Conservation (phyloP, 2,888 invertebrate genomes). For the Coelogynopora nodosa region DNA sequence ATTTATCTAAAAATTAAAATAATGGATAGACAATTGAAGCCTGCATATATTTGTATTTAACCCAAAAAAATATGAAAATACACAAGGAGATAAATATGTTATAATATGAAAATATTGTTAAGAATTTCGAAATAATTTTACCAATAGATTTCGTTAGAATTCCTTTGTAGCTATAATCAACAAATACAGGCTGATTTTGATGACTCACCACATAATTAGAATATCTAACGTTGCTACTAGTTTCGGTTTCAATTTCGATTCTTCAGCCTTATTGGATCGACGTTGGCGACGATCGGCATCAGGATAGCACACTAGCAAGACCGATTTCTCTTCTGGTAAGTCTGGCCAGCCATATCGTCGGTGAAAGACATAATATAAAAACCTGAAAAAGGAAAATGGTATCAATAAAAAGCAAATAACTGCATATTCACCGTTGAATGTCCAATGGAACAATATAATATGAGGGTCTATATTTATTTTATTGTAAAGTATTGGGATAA, state of each 20-base stretch:
- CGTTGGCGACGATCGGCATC: conserved; percentile 32
- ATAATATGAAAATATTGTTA: not conserved
- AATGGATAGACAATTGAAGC: not conserved
- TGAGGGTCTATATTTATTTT: too few relatives aligned
- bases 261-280: conserved; percentile 39
- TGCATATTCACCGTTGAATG: too few relatives aligned
- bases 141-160: not conserved
- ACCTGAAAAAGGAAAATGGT: conserved; percentile 40
- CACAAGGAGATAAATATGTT: not conserved
- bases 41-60: too few relatives aligned
- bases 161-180: not conserved
- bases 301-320: conserved; percentile 47
- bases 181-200: not conserved
- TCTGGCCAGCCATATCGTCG: conserved; percentile 57
- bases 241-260: conserved; percentile 37
- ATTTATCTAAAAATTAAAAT: not conserved
- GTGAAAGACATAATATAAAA: conserved; percentile 54
- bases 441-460: too few relatives aligned
- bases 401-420: too few relatives aligned
- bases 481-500: too few relatives aligned
- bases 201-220: conserved; percentile 40
- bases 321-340: conserved; percentile 49
- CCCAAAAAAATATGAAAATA: too few relatives aligned
- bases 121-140: not conserved
- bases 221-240: conserved; percentile 33